Evolutionary conservation across 2,113 vertebrate genomes (phyloP).

Genomic region (Phylloscopus trochilus): DNA sequence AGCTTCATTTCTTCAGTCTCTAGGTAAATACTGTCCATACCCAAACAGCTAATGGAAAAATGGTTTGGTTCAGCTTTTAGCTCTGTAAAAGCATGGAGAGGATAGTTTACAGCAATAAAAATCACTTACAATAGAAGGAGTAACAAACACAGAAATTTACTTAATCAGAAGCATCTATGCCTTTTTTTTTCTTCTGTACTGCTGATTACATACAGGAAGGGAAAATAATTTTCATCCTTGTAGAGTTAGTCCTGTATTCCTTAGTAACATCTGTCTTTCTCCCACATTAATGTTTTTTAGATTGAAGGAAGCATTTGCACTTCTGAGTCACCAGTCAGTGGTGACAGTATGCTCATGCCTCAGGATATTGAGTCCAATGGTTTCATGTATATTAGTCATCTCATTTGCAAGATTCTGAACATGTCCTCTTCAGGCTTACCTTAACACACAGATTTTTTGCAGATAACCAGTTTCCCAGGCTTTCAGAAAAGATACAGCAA

Average conservation of each 20-base stretch:
- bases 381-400: conserved; percentile 53
- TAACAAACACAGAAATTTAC: background rate
- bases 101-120: background rate
- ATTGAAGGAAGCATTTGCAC: conserved; percentile 55
- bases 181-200: background rate
- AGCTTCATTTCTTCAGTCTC: background rate
- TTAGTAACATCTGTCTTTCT: conserved; percentile 61
- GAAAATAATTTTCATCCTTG: conserved; percentile 13
- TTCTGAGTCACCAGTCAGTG: conserved; percentile 61
- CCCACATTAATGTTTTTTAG: conserved; percentile 61
- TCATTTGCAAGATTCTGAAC: conserved; percentile 40
- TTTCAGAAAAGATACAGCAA: background rate
- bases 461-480: background rate
- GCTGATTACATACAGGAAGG: background rate
- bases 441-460: background rate
- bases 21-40: background rate
- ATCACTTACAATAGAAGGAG: background rate
- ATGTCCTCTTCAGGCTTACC: conserved; percentile 28
- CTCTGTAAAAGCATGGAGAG: background rate
- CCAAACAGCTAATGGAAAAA: background rate
- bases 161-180: background rate
- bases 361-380: conserved; percentile 45
- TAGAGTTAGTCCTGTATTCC: conserved; percentile 17
- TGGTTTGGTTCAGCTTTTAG: background rate
- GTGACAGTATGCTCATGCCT: conserved; percentile 62